These are phyloP conservation scores for Anastatus disparis DNA, from an alignment of 1,140 invertebrate genomes.

Conservation along the genomic window DNA sequence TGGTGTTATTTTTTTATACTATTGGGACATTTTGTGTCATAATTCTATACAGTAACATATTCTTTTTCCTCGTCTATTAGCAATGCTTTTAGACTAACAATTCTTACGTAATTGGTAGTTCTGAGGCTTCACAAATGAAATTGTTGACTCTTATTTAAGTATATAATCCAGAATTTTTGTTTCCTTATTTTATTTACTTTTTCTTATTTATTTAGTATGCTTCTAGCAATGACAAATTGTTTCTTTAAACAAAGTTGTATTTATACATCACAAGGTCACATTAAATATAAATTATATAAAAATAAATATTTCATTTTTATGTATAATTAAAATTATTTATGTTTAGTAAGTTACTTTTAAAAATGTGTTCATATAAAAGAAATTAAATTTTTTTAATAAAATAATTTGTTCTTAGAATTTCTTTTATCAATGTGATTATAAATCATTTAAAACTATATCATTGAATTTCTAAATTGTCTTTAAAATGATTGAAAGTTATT, in stretches of 20 bases:
- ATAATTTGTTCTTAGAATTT: no score
- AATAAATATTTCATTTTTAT: background rate
- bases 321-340: no score
- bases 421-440: no score
- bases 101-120: conserved; percentile 18
- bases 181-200: background rate
- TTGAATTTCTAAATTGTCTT: no score
- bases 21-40: background rate
- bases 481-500: no score
- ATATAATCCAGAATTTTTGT: background rate
- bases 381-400: no score
- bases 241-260: no score
- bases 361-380: no score
- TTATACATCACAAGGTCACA: background rate
- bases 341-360: no score
- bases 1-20: background rate
- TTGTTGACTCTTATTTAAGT: conserved; percentile 16
- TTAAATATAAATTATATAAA: background rate
- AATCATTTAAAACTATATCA: no score
- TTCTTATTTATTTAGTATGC: no score
- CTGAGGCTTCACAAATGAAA: conserved; percentile 4
- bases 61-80: conserved; percentile 7
- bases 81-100: conserved; percentile 2
- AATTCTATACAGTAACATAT: background rate
- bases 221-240: no score